Percentiles rank a stretch among this genome's conserved stretches.
Evolutionary conservation across 2,888 invertebrate species (phyloP).

Genomic region (Elgonia sp.): DNA sequence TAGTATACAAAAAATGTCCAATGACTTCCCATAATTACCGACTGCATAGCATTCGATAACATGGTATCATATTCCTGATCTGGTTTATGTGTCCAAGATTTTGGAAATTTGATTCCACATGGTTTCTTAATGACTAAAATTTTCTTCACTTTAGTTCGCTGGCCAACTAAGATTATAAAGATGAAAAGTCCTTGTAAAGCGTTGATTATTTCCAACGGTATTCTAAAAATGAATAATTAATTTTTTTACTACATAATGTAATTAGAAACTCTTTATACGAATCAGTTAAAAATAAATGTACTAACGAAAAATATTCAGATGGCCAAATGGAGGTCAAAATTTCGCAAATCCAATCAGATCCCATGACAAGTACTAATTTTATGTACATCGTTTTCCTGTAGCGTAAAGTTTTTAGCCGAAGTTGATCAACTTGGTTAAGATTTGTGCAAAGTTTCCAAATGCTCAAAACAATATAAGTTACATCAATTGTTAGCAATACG

Average conservation of each 20-base stretch:
- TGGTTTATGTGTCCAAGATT: slow-evolving; percentile 85
- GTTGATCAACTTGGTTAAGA: slow-evolving; percentile 40
- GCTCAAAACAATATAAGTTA: slow-evolving; percentile 36
- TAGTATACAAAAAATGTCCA: slow-evolving; percentile 67
- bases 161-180: slow-evolving; percentile 86
- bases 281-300: background rate
- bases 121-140: slow-evolving; percentile 85
- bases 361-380: slow-evolving; percentile 49
- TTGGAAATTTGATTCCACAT: slow-evolving; percentile 85
- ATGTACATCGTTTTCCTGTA: slow-evolving; percentile 68
- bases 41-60: slow-evolving; percentile 77
- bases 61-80: slow-evolving; percentile 83
- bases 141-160: slow-evolving; percentile 87
- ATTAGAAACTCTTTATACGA: background rate
- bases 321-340: slow-evolving; percentile 39
- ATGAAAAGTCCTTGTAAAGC: slow-evolving; percentile 87
- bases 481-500: slow-evolving; percentile 43
- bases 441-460: slow-evolving; percentile 51
- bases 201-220: slow-evolving; percentile 86
- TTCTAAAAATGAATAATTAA: slow-evolving; percentile 80
- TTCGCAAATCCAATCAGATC: slow-evolving; percentile 66
- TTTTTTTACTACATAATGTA: background rate
- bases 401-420: slow-evolving; percentile 58
- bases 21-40: slow-evolving; percentile 46
- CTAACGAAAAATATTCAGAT: slow-evolving; percentile 46